Conservation (phyloP, 2,797 vertebrate genomes). For the Gymnodraco acuticeps region DNA sequence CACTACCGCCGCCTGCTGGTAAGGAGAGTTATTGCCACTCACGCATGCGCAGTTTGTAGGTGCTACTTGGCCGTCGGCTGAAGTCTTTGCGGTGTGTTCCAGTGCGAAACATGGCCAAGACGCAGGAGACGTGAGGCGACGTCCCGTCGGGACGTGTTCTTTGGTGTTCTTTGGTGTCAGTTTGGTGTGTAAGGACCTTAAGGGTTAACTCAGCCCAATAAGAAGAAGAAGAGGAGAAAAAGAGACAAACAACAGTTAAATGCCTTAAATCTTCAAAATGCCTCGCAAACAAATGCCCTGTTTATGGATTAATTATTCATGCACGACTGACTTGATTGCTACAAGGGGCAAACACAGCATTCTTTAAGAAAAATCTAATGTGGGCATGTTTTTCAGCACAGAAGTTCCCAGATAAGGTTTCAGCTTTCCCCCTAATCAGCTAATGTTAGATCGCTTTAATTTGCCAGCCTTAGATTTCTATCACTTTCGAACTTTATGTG, state of each 20-base stretch:
- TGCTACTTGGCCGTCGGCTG: too few relatives aligned
- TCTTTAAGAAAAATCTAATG: conserved; percentile 33
- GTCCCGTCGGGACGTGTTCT: too few relatives aligned
- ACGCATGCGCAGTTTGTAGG: too few relatives aligned
- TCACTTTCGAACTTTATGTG: conserved; percentile 68
- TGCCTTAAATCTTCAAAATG: conserved; percentile 53
- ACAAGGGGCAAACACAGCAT: conserved; percentile 44
- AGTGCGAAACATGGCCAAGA: too few relatives aligned
- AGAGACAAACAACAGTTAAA: conserved; percentile 30
- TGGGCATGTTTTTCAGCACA: conserved; percentile 15
- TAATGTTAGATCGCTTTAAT: conserved; percentile 73
- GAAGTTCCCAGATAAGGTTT: conserved; percentile 62
- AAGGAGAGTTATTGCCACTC: too few relatives aligned
- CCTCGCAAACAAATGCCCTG: conserved; percentile 64
- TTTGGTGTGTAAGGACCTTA: too few relatives aligned
- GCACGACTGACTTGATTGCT: conserved; percentile 58
- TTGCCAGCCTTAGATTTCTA: conserved; percentile 71
- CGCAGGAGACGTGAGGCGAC: too few relatives aligned
- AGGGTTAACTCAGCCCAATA: not conserved
- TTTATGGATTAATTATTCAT: conserved; percentile 74
- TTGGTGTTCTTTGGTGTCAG: too few relatives aligned
- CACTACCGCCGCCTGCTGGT: too few relatives aligned
- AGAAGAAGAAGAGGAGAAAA: not conserved
- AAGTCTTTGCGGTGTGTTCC: too few relatives aligned
- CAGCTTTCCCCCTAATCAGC: conserved; percentile 63